Evolutionary conservation across 1,140 invertebrate genomes (phyloP).

Genomic region (Sycophila sp.): DNA sequence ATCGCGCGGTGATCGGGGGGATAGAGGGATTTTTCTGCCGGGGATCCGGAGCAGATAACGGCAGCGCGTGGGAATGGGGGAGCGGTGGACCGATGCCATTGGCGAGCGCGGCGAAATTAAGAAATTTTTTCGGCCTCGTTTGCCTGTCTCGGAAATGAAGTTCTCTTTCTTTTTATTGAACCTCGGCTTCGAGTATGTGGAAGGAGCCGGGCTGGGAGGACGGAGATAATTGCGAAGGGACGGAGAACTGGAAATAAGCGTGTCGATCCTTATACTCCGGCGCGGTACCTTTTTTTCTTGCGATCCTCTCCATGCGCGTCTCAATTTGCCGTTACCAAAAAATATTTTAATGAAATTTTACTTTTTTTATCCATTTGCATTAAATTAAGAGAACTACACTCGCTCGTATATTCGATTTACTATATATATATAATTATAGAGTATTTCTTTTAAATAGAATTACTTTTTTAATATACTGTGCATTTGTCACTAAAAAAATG

Average conservation of each 20-base stretch:
- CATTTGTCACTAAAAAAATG: too few species aligned
- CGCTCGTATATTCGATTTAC: too few species aligned
- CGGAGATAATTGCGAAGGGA: conserved; percentile 19
- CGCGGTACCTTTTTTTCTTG: not conserved
- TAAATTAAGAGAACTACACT: too few species aligned
- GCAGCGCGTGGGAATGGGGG: conserved; percentile 26
- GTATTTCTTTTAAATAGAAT: too few species aligned
- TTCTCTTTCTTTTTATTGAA: conserved; percentile 29
- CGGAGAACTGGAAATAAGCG: conserved; percentile 13
- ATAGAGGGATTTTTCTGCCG: not conserved
- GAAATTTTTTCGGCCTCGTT: conserved; percentile 30
- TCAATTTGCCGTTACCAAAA: too few species aligned
- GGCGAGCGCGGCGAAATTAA: conserved; percentile 28
- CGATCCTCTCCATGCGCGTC: not conserved
- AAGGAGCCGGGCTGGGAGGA: not conserved
- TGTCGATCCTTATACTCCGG: too few species aligned
- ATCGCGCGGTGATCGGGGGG: not conserved
- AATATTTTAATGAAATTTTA: too few species aligned
- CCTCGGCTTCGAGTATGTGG: not conserved
- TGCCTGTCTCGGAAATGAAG: conserved; percentile 32
- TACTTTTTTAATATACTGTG: too few species aligned
- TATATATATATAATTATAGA: too few species aligned
- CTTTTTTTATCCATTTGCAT: too few species aligned
- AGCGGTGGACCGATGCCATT: not conserved
- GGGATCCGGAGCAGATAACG: too few species aligned